phyloP scores from a whole-genome alignment of 53 echinoderm and acorn worm genomes.

The Paracentrotus lividus region DNA sequence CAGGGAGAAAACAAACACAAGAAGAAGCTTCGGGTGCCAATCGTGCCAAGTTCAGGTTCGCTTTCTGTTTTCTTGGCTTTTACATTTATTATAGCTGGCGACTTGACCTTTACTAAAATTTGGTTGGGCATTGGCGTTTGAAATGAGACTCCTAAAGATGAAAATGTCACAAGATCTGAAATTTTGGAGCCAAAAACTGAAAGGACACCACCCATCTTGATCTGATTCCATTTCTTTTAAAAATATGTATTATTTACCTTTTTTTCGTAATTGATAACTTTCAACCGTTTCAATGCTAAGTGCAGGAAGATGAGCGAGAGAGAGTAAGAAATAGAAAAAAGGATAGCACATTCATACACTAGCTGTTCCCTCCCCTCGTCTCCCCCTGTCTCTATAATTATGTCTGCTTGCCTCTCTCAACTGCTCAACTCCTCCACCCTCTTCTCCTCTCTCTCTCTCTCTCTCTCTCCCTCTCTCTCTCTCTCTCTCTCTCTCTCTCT shows the following conservation, averaged over 20 bases:
- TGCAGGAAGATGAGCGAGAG: not conserved
- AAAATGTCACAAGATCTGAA: slow-evolving; percentile 37
- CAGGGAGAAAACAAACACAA: slow-evolving; percentile 18
- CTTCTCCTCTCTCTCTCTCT: not conserved
- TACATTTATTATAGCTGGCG: not conserved
- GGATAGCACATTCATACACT: not conserved
- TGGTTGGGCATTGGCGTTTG: slow-evolving; percentile 4
- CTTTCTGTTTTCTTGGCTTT: slow-evolving; percentile 35
- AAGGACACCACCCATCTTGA: slow-evolving; percentile 33
- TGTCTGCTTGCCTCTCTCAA: not conserved
- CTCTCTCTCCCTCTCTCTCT: not conserved
- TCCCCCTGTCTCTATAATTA: not conserved
- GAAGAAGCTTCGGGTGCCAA: not conserved
- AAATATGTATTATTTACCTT: not conserved
- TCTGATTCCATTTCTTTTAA: not conserved
- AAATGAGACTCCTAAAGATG: slow-evolving; percentile 13
- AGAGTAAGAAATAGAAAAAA: not conserved
- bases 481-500: not conserved
- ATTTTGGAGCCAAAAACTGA: slow-evolving; percentile 4
- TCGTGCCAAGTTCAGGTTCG: slow-evolving; percentile 42
- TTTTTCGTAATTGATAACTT: not conserved
- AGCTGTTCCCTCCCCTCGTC: not conserved
- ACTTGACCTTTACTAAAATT: slow-evolving; percentile 23
- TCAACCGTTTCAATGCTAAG: not conserved
- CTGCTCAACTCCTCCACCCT: not conserved